Evolutionary conservation across 1,140 invertebrate genomes (phyloP).

Genomic region (Drosophila sturtevanti): DNA sequence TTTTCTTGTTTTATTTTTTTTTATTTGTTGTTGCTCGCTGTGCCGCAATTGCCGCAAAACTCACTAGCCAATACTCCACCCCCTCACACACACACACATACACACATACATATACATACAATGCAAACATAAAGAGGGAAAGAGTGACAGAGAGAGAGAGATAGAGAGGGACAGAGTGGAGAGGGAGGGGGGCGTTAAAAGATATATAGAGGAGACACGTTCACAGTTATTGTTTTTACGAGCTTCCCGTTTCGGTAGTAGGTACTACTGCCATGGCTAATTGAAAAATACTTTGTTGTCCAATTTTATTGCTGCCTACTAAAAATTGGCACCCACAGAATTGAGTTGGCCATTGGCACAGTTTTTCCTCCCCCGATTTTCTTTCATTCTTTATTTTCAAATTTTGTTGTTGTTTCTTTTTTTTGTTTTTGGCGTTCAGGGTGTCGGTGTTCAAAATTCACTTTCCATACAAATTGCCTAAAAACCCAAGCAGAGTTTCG

Average conservation of each 20-base stretch:
- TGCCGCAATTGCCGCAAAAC: slow-evolving; percentile 61
- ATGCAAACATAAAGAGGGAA: background rate
- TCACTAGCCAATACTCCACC: slow-evolving; percentile 45
- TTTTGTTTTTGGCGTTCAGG: background rate
- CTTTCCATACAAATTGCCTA: slow-evolving; percentile 78
- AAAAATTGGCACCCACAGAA: slow-evolving; percentile 28
- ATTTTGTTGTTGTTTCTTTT: background rate
- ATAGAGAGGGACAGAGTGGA: background rate
- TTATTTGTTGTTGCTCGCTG: slow-evolving; percentile 36
- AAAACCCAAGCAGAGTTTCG: slow-evolving; percentile 42
- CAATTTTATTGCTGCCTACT: slow-evolving; percentile 61
- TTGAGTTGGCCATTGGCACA: slow-evolving; percentile 61
- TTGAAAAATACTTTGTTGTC: slow-evolving; percentile 80
- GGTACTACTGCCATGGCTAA: slow-evolving; percentile 52
- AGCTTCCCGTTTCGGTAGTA: slow-evolving; percentile 21
- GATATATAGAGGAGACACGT: slow-evolving; percentile 29
- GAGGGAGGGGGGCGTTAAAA: background rate
- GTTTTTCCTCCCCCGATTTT: slow-evolving; percentile 41
- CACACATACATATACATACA: background rate
- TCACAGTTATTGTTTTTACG: slow-evolving; percentile 78
- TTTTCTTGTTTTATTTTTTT: no score
- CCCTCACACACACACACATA: background rate
- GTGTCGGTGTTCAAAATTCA: slow-evolving; percentile 63
- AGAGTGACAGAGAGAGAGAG: background rate
- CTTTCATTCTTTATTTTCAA: background rate